Evolutionary conservation across 35 echinoderm and acorn worm genomes (phyloP), one percentile per base, ranked within the genome.

Genomic region (Lytechinus pictus): DNA sequence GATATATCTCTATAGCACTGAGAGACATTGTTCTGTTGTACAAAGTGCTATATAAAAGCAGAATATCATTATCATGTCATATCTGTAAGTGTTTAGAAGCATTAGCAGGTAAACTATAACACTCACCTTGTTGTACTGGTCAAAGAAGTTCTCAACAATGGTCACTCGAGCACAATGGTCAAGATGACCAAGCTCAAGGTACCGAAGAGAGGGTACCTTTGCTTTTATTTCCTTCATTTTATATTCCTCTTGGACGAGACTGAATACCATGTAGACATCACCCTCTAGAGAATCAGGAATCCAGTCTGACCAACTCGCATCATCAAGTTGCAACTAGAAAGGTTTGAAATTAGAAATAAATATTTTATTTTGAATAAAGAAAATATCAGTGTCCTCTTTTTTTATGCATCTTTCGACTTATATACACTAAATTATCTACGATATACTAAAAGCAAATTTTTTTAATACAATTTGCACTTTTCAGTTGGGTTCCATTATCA

Each of bases 101-200:
- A 44, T 44, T 44, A 58, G 56, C 13, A 9, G 13, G 56, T 13
- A 58, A 88, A 51, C 86, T 88, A 51, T 51, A 28, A 28, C 33
- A 44, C 2, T 86, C 86, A 99, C 98, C 97, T 99, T 99, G 86
- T 97, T 99, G 55, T 96, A 99, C 51, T 93, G 87, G 19, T 86
- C 94, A 66, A 99, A 96, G 86, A 97, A 99, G 86, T 95, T 97
- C 57, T 95, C 87, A 1, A 97, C 96, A 86, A 99, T 97, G 24
- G 97, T 91, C 55, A 54, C 57, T 61, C 96, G 95, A 0, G 98
- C 95, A 9, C 27, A 91, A 24, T 96, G 79, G 5, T 91, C 95
- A 16, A 99, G 94, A 19, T 97, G 93, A 6, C 60, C 86, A 9
- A 99, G 94, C 16, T 92, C 56, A 10, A 99, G 19, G 96, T 95